Evolutionary conservation across 2,113 vertebrate species (phyloP), one percentile per base, ranked within the genome.

Genomic region (Tachysurus fulvidraco): DNA sequence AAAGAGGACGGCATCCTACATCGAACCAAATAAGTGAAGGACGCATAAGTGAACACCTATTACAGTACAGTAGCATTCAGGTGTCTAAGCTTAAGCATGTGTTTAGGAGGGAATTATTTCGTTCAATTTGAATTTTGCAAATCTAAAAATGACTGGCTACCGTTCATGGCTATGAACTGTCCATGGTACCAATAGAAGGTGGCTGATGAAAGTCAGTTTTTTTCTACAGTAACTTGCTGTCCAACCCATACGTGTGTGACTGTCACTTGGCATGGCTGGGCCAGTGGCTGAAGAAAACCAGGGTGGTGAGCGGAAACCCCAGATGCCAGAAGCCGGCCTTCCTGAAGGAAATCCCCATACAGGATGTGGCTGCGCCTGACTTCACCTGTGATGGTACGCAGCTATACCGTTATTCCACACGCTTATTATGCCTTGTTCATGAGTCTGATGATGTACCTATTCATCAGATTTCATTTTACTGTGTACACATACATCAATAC

Each of bases 311-410:
- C 23, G 98, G 98, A 90, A 99, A 99, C 93, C 98, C 98, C 83
- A 96, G 98, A 85, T 99, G 98, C 93, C 97, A 99, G 93, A 98
- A 96, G 65, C 98, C 98, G 0, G 96, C 96, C 91, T 99, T 99
- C 94, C 95, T 99, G 73, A 99, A 98, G 92, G 98, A 99, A 94
- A 99, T 99, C 90, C 98, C 98, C 83, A 97, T 99, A 92, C 98
- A 99, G 94, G 98, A 99, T 1, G 98, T 99, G 80, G 97, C 98
- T 59, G 90, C 93, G 21, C 98, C 98, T 17, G 98, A 99, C 94
- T 99, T 99, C 87, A 98, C 97, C 78, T 99, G 98, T 0, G 98
- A 99, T 0, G 97, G 98, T 99, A 94, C 94, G 93, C 55, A 88
- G 74, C 88, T 25, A 13, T 28, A n/a, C 62, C n/a, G 14, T 85